Conservation (phyloP, 2,888 invertebrate species). For the Polymixis lichenea region DNA sequence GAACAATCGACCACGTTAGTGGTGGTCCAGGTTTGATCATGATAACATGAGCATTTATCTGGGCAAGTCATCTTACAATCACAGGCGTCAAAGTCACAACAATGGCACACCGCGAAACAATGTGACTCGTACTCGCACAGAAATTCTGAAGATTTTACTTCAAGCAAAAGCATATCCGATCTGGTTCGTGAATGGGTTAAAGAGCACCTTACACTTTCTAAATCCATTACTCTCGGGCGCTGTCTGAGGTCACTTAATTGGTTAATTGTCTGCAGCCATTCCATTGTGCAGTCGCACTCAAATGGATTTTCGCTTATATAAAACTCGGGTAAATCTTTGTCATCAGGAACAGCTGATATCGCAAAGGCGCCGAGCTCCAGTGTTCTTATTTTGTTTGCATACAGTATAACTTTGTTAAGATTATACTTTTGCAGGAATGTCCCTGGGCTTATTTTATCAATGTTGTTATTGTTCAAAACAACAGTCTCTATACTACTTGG, state of each 20-base stretch:
- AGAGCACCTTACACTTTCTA: conserved; percentile 94
- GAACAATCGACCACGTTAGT: conserved; percentile 95
- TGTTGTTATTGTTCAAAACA: conserved; percentile 94
- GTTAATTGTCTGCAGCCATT: conserved; percentile 95
- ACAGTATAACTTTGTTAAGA: conserved; percentile 94
- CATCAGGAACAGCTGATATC: conserved; percentile 92
- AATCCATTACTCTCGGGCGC: conserved; percentile 95
- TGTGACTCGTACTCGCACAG: conserved; percentile 95
- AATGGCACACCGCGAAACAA: conserved; percentile 96
- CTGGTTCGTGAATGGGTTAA: conserved; percentile 92
- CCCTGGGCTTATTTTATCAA: conserved; percentile 92
- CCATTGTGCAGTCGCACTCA: conserved; percentile 96
- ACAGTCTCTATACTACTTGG: conserved; percentile 94
- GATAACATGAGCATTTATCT: conserved; percentile 95
- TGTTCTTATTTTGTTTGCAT: conserved; percentile 93
- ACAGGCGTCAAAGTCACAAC: conserved; percentile 97
- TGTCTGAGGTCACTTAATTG: conserved; percentile 93
- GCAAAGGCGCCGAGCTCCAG: conserved; percentile 93
- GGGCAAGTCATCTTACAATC: conserved; percentile 98
- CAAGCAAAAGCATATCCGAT: conserved; percentile 91
- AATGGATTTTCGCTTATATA: conserved; percentile 96
- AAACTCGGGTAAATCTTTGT: conserved; percentile 94
- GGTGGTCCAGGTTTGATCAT: conserved; percentile 96
- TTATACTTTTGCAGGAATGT: conserved; percentile 93
- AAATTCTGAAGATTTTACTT: conserved; percentile 94